Conservation (phyloP, 2,888 invertebrate species). For the Drosophila nigritarsus region DNA sequence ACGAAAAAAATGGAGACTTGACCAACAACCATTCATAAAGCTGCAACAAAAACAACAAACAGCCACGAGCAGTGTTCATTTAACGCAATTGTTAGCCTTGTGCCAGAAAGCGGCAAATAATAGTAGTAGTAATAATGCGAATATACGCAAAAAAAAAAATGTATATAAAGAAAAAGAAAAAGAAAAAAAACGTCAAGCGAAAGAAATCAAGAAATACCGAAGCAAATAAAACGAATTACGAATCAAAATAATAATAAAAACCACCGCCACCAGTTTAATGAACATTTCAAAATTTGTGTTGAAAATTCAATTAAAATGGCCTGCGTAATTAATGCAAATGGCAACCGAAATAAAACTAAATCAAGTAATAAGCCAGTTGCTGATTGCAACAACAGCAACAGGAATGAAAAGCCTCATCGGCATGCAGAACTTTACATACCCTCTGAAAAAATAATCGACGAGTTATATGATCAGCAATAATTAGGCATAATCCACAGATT, state of each 20-base stretch:
- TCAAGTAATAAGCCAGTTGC: constrained; percentile 32
- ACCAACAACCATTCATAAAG: constrained; percentile 64
- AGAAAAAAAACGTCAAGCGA: constrained; percentile 11
- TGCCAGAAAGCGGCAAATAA: constrained; percentile 75
- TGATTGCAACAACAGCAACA: not conserved
- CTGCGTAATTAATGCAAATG: constrained; percentile 73
- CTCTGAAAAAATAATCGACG: not conserved
- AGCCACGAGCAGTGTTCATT: constrained; percentile 48
- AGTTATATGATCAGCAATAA: not conserved
- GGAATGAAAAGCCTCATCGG: too few relatives aligned
- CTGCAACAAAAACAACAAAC: constrained; percentile 35
- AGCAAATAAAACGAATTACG: constrained; percentile 50
- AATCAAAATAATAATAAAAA: constrained; percentile 46
- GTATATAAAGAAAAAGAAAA: constrained; percentile 5
- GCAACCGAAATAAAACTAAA: constrained; percentile 64
- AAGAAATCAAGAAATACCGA: constrained; percentile 42
- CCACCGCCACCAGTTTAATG: constrained; percentile 55
- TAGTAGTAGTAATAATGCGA: constrained; percentile 67
- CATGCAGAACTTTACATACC: not conserved
- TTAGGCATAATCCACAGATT: not conserved
- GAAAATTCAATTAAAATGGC: constrained; percentile 75
- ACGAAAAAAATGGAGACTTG: constrained; percentile 48
- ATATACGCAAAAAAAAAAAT: constrained; percentile 25
- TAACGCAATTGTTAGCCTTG: constrained; percentile 77
- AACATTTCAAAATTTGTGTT: constrained; percentile 68